phyloP scores from a whole-genome alignment of 2,888 invertebrate genomes.

The Pharmacophagus antenor region DNA sequence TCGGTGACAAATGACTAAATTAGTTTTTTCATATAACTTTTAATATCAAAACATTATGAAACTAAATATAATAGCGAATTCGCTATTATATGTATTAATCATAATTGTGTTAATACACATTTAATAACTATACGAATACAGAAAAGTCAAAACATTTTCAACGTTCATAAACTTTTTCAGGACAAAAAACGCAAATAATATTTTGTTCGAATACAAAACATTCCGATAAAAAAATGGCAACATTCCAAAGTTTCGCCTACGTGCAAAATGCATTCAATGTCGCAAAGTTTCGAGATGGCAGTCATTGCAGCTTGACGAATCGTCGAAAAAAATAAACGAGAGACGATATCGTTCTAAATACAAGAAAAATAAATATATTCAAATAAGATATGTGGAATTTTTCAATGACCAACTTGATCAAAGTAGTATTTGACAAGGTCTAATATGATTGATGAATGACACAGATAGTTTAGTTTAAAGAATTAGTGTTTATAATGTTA shows the following conservation, averaged over 20 bases:
- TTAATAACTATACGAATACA: not conserved
- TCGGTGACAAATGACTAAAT: too few species aligned
- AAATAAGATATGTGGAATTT: not conserved
- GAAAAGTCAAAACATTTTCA: not conserved
- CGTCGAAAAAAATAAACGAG: slow-evolving; percentile 37
- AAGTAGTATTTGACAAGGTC: too few species aligned
- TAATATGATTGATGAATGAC: too few species aligned
- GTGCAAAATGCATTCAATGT: slow-evolving; percentile 65
- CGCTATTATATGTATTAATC: not conserved
- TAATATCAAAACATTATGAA: not conserved
- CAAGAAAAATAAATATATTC: too few species aligned
- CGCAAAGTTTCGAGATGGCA: slow-evolving; percentile 62
- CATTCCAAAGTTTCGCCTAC: slow-evolving; percentile 55
- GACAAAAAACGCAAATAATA: slow-evolving; percentile 9
- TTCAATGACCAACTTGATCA: not conserved
- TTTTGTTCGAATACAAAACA: slow-evolving; percentile 21
- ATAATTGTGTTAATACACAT: not conserved
- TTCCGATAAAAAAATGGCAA: slow-evolving; percentile 34
- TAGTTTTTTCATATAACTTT: not conserved
- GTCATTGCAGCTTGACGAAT: slow-evolving; percentile 53
- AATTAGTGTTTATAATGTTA: too few species aligned
- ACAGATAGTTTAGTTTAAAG: too few species aligned
- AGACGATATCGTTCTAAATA: not conserved
- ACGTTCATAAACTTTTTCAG: slow-evolving; percentile 8
- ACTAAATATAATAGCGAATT: not conserved